phyloP scores from a whole-genome alignment of 2,113 vertebrate species.

The Equus przewalskii region DNA sequence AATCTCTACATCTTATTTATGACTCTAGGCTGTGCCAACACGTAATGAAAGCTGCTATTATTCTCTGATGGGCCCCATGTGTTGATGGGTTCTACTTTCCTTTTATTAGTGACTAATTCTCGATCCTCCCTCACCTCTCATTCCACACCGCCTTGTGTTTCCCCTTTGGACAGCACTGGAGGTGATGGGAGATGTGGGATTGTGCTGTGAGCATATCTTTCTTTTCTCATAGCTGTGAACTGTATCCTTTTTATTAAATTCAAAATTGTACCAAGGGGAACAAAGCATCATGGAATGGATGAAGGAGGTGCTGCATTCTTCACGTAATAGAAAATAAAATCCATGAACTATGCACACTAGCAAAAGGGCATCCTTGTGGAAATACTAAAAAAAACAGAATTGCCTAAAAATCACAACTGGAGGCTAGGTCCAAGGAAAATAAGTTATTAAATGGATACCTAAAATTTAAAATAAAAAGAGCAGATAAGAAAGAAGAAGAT shows the following conservation, averaged over 20 bases:
- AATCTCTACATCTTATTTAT: constrained; percentile 11
- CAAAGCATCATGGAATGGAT: background rate
- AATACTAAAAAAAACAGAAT: background rate
- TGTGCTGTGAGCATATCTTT: background rate
- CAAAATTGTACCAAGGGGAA: background rate
- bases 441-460: background rate
- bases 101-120: background rate
- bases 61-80: background rate
- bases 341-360: background rate
- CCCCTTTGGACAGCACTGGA: background rate
- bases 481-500: background rate
- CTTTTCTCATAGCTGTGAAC: background rate
- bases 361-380: background rate
- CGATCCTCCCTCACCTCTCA: background rate
- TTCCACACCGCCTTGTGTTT: background rate
- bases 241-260: constrained; percentile 47
- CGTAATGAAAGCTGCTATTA: background rate
- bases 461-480: constrained; percentile 49
- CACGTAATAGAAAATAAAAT: constrained; percentile 43
- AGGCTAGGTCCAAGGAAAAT: constrained; percentile 8
- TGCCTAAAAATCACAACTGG: background rate
- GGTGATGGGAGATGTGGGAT: background rate
- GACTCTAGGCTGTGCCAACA: background rate
- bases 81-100: background rate
- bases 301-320: background rate